phyloP scores from a whole-genome alignment of 2,113 vertebrate species.

The Melanostigma gelatinosum region DNA sequence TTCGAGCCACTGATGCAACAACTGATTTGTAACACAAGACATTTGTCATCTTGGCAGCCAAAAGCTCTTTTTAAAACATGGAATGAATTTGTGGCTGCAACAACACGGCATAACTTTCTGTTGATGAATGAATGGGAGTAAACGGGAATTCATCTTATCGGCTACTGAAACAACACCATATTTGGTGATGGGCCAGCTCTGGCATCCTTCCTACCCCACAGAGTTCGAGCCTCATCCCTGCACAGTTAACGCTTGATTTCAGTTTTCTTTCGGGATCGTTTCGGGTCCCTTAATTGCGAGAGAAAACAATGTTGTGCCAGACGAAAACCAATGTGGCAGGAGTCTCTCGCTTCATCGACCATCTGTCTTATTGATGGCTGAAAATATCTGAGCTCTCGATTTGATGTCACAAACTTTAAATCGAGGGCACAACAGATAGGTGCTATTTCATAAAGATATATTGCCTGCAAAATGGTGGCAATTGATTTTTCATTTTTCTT shows the following conservation, averaged over 20 bases:
- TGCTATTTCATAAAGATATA: conserved; percentile 56
- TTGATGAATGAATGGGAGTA: conserved; percentile 48
- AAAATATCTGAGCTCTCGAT: conserved; percentile 46
- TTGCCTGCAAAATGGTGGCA: conserved; percentile 34
- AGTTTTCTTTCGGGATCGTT: conserved; percentile 44
- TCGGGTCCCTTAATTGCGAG: conserved; percentile 45
- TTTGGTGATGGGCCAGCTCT: conserved; percentile 31
- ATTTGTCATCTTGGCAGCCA: conserved; percentile 43
- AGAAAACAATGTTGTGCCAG: conserved; percentile 25
- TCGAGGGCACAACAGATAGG: conserved; percentile 53
- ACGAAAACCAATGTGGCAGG: conserved; percentile 19
- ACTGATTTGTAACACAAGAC: conserved; percentile 25
- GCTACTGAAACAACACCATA: conserved; percentile 31
- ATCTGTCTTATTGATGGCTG: conserved; percentile 53
- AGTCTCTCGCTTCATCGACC: conserved; percentile 32
- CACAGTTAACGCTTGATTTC: conserved; percentile 23
- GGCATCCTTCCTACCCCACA: background rate
- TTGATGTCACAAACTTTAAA: conserved; percentile 58
- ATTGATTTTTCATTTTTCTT: background rate
- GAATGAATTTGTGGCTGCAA: conserved; percentile 6
- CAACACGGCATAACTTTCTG: conserved; percentile 3
- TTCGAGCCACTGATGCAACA: conserved; percentile 33
- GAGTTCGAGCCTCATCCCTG: conserved; percentile 4
- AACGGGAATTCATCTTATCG: conserved; percentile 47
- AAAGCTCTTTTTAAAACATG: conserved; percentile 16